Percentiles rank a stretch among this genome's conserved stretches.
Conservation (phyloP, 1,140 invertebrate genomes). For the Harlomillsia oculata region DNA sequence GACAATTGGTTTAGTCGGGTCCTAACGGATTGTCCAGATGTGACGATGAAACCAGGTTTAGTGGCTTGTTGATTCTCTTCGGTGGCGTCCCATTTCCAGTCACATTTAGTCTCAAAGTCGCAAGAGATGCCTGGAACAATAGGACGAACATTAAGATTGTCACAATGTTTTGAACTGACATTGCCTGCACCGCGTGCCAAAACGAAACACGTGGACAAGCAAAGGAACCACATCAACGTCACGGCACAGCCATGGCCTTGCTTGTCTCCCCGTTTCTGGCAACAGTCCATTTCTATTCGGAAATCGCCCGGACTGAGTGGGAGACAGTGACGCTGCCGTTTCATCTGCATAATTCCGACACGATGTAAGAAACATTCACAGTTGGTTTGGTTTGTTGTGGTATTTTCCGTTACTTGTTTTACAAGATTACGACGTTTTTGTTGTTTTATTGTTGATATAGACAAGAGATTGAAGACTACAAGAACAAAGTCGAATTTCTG, state of each 20-base stretch:
- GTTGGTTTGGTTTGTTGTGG: too few species aligned
- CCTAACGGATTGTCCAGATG: slow-evolving; percentile 8
- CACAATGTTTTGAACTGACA: neutral
- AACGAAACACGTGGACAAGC: slow-evolving; percentile 3
- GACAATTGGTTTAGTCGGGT: neutral
- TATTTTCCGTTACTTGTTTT: too few species aligned
- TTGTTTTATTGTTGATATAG: too few species aligned
- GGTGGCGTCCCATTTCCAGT: slow-evolving; percentile 21
- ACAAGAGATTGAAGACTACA: too few species aligned
- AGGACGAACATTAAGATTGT: slow-evolving; percentile 1
- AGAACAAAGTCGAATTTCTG: too few species aligned
- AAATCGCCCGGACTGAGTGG: too few species aligned
- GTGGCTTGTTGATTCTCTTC: neutral
- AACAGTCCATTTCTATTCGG: too few species aligned
- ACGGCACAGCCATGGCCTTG: neutral
- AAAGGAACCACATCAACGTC: neutral
- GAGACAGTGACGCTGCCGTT: too few species aligned
- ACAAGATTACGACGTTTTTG: too few species aligned
- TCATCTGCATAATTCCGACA: too few species aligned
- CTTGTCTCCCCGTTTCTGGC: too few species aligned
- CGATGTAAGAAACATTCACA: too few species aligned
- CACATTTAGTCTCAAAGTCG: slow-evolving; percentile 27
- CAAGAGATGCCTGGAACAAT: slow-evolving; percentile 21
- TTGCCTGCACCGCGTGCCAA: neutral
- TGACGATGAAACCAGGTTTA: slow-evolving; percentile 17